phyloP scores from a whole-genome alignment of 2,113 vertebrate species.

The Potamarius usumacintae region DNA sequence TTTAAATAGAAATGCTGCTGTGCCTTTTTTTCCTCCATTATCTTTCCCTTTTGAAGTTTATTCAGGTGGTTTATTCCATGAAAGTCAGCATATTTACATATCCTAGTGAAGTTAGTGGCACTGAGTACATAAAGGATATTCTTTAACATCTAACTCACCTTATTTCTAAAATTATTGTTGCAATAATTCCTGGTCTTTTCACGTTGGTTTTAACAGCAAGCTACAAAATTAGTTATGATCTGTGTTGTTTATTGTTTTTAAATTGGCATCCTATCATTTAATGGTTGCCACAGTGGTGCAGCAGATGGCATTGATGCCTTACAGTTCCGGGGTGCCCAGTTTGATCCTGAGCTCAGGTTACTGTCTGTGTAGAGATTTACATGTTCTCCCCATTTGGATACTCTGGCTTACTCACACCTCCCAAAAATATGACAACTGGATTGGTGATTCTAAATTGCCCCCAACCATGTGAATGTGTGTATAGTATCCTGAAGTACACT shows the following conservation, averaged over 20 bases:
- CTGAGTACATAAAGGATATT: neutral
- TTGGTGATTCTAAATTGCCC: neutral
- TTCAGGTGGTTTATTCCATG: slow-evolving; percentile 6
- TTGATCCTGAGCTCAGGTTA: neutral
- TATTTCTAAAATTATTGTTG: neutral
- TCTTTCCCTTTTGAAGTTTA: slow-evolving; percentile 10
- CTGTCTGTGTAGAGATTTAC: neutral
- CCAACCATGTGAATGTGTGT: neutral
- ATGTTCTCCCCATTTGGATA: neutral
- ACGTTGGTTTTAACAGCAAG: neutral
- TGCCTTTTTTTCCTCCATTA: neutral
- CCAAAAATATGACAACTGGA: neutral
- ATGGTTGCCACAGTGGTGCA: neutral
- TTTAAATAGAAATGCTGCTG: slow-evolving; percentile 20
- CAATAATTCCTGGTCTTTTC: neutral
- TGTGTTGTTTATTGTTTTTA: neutral
- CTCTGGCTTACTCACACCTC: neutral
- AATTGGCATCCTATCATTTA: neutral
- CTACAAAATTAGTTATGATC: neutral
- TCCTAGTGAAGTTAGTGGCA: neutral
- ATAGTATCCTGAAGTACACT: neutral
- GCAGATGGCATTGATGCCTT: neutral
- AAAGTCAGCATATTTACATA: slow-evolving; percentile 18
- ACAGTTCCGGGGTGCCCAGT: neutral
- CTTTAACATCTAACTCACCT: neutral